Conservation (phyloP, 2,797 vertebrate genomes). For the Lacerta viridis region DNA sequence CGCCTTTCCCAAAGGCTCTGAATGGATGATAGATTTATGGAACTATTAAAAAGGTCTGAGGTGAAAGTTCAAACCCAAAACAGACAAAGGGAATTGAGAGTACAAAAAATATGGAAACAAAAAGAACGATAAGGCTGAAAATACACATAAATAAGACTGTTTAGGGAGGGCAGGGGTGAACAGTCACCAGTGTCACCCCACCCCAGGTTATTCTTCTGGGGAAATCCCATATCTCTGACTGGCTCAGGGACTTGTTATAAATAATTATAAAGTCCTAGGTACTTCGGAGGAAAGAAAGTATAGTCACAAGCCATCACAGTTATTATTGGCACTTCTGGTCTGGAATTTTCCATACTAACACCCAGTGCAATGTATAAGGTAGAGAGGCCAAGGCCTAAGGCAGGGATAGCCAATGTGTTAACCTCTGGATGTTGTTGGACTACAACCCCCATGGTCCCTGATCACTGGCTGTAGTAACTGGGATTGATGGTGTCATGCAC, state of each 20-base stretch:
- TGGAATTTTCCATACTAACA: not conserved
- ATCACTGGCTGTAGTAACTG: not conserved
- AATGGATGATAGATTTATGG: not conserved
- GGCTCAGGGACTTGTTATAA: not conserved
- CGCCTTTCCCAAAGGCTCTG: not conserved
- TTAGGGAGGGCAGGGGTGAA: not conserved
- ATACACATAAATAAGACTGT: not conserved
- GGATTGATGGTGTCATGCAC: not conserved
- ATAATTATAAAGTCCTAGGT: not conserved
- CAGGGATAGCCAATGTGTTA: too few species aligned
- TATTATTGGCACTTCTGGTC: not conserved
- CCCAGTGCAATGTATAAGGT: not conserved
- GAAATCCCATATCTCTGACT: not conserved
- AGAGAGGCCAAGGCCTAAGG: not conserved
- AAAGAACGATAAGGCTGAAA: not conserved
- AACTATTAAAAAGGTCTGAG: slow-evolving; percentile 3
- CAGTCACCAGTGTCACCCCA: too few species aligned
- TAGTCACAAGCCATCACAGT: not conserved
- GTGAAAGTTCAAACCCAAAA: not conserved
- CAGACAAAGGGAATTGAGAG: not conserved
- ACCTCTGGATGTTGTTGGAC: not conserved
- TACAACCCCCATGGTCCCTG: not conserved
- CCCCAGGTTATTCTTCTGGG: not conserved
- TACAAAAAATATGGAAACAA: not conserved
- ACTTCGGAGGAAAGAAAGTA: not conserved